phyloP scores from a whole-genome alignment of 2,113 vertebrate species.

The Phyllopteryx taeniolatus region DNA sequence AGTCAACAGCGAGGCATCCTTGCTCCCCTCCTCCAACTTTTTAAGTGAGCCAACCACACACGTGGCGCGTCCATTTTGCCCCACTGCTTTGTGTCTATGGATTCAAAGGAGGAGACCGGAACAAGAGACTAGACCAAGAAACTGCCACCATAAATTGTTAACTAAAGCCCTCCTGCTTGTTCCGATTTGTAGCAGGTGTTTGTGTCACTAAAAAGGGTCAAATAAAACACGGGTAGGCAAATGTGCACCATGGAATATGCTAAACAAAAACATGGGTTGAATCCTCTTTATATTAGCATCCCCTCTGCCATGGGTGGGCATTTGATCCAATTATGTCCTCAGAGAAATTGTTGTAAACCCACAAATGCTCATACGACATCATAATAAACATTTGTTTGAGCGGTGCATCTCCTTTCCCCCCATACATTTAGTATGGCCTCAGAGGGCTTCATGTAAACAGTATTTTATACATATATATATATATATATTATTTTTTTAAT shows the following conservation, averaged over 20 bases:
- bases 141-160: neutral
- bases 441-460: neutral
- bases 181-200: neutral
- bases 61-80: conserved; percentile 62
- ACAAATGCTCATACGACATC: neutral
- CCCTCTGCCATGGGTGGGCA: neutral
- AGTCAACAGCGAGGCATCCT: conserved; percentile 51
- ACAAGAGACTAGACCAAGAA: conserved; percentile 2
- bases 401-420: too few species aligned
- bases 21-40: conserved; percentile 56
- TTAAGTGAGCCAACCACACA: conserved; percentile 62
- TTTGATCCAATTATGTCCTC: neutral
- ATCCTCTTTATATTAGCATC: neutral
- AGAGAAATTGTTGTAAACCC: neutral
- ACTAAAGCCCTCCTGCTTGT: neutral
- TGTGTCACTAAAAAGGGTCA: neutral
- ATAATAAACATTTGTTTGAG: too few species aligned
- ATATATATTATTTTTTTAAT: too few species aligned
- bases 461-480: neutral
- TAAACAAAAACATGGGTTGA: neutral
- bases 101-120: conserved; percentile 36
- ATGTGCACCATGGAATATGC: too few species aligned
- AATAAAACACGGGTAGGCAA: neutral
- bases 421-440: neutral
- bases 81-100: conserved; percentile 54